phyloP scores from a whole-genome alignment of 53 echinoderm and acorn worm species.

The Antedon mediterranea region DNA sequence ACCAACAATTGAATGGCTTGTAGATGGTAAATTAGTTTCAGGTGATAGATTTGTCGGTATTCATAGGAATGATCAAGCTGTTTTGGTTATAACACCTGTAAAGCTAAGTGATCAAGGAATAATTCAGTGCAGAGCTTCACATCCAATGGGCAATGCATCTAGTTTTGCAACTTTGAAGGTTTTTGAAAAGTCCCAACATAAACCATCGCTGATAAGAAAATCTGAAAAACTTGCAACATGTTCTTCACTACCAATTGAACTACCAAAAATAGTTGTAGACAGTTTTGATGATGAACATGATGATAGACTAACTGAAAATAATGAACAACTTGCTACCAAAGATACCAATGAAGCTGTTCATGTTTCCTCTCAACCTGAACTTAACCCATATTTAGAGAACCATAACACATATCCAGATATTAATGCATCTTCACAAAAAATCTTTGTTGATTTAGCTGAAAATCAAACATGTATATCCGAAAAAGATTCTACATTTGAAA shows the following conservation, averaged over 20 bases:
- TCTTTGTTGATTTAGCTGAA: too few relatives aligned
- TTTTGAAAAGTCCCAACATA: neutral
- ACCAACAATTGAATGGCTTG: conserved; percentile 70
- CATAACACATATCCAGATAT: too few relatives aligned
- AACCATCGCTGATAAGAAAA: neutral
- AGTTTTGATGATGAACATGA: neutral
- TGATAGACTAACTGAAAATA: too few relatives aligned
- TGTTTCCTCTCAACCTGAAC: too few relatives aligned
- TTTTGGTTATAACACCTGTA: conserved; percentile 66
- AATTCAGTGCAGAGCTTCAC: conserved; percentile 82
- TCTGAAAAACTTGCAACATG: neutral
- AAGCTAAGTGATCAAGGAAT: conserved; percentile 64
- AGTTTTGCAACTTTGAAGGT: conserved; percentile 1
- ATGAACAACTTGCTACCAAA: too few relatives aligned
- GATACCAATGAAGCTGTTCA: too few relatives aligned
- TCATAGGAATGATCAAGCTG: conserved; percentile 45
- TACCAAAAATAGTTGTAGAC: neutral
- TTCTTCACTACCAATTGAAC: neutral
- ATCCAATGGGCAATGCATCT: conserved; percentile 70
- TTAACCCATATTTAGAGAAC: too few relatives aligned
- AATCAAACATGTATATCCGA: too few relatives aligned
- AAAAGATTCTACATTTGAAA: too few relatives aligned
- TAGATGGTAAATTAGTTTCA: conserved; percentile 44
- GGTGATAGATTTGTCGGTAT: conserved; percentile 62
- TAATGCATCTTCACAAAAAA: too few relatives aligned